Conservation (phyloP, 1,140 invertebrate genomes). For the Wasmannia auropunctata region DNA sequence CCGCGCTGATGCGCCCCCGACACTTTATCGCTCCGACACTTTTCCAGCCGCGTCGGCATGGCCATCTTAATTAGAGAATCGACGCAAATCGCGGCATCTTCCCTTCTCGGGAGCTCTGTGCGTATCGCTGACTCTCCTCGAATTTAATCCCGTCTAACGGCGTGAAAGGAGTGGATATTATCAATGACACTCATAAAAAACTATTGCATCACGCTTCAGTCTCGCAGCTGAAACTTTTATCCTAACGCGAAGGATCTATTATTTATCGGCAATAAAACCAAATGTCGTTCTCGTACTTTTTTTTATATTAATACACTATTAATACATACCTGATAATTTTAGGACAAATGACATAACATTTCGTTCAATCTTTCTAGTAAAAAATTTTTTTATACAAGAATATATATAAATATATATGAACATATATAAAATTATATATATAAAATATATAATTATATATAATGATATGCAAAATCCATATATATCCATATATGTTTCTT, state of each 20-base stretch:
- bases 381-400: no score
- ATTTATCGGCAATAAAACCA: background rate
- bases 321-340: background rate
- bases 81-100: slow-evolving; percentile 25
- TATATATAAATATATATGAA: no score
- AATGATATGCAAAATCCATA: no score
- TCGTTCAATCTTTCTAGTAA: no score
- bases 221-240: background rate
- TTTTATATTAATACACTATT: background rate
- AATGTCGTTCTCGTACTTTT: background rate
- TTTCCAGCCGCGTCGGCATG: slow-evolving; percentile 43
- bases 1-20: slow-evolving; percentile 58
- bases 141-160: slow-evolving; percentile 15
- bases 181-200: background rate
- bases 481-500: no score
- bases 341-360: background rate
- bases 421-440: no score
- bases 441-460: no score
- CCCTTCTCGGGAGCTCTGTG: slow-evolving; percentile 17
- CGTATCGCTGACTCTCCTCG: slow-evolving; percentile 21
- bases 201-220: background rate
- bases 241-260: background rate
- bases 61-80: slow-evolving; percentile 50
- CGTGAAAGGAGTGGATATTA: slow-evolving; percentile 29
- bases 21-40: slow-evolving; percentile 51